Evolutionary conservation across 64 coral and sea anemone genomes (phyloP).

Genomic region (Trachythela sp.): DNA sequence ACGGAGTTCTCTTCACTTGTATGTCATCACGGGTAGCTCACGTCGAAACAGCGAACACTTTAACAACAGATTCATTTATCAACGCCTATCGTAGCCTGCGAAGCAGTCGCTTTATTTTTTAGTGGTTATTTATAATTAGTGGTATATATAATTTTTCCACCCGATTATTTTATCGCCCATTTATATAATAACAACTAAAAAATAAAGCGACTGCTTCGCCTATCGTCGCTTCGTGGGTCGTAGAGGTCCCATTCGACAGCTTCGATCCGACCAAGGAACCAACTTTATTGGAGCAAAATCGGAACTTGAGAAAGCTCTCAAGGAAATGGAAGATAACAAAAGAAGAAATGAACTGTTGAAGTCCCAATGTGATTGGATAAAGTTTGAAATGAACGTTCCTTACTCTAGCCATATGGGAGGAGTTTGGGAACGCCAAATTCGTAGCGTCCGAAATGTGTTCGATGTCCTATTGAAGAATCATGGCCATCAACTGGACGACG

Average conservation of each 20-base stretch:
- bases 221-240: conserved; percentile 17
- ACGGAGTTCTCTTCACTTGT: conserved; percentile 16
- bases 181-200: no score
- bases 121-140: no score
- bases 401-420: conserved; percentile 33
- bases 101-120: no score
- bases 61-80: conserved; percentile 19
- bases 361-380: conserved; percentile 26
- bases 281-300: neutral
- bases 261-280: conserved; percentile 17
- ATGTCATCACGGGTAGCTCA: neutral
- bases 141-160: no score
- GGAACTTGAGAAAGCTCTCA: neutral
- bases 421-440: conserved; percentile 28
- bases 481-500: conserved; percentile 2
- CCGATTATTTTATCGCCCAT: no score
- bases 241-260: conserved; percentile 21
- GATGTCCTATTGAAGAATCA: neutral
- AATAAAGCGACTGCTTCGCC: no score
- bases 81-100: neutral
- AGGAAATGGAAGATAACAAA: conserved; percentile 1
- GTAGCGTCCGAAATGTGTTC: conserved; percentile 5
- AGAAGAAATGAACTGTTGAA: conserved; percentile 8
- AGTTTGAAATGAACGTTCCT: conserved; percentile 26
- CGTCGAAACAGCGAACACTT: neutral